Base-by-base conservation (phyloP, 2,113 vertebrate species). In the Sorex araneus region DNA sequence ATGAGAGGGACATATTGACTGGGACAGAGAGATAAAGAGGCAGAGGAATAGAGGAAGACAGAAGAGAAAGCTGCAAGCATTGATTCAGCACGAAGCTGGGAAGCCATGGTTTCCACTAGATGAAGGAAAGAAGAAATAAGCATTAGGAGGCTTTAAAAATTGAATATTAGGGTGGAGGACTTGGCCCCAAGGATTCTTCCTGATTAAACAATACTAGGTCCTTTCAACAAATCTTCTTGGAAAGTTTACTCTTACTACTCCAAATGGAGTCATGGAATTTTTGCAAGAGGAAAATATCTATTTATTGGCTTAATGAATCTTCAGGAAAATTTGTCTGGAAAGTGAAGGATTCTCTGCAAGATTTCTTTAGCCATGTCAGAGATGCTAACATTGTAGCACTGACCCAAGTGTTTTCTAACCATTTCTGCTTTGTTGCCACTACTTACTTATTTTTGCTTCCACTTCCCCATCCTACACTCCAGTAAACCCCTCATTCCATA, bases 181-280 rank as follows among this genome's bases (percentile, higher is more conserved):
- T 91, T 74, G 60, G 80, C 8, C 27, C 23, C 88, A 82, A 92
- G 43, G 77, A 64, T 89, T 40, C 27, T 79, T 90, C 63, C 47
- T 64, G 67, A 89, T 77, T 85, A 94, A 94, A 94, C 43, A 15
- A 76, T 3, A 1, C 30, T 34, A 30, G 15, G 81, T 91, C 15
- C 80, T 88, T 90, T 92, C 76, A 90, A 83, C 75, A 90, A 25
- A 18, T 57, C 75, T 87, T n/a, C 34, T 87, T 70, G 32, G 75
- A 90, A 21, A 95, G 88, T 74, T 70, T 76, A 47, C 50, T 76
- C 74, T 92, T 82, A 74, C 25, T 87, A 60, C 25, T 54, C 47
- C 63, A 94, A 77, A 77, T 57, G 73, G 89, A 18, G 67, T 47
- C 67, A 67, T 82, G 23, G 57, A 77, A 79, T 40, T 84, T 95